phyloP scores from a whole-genome alignment of 2,888 invertebrate species.

The Synergus umbraculus region DNA sequence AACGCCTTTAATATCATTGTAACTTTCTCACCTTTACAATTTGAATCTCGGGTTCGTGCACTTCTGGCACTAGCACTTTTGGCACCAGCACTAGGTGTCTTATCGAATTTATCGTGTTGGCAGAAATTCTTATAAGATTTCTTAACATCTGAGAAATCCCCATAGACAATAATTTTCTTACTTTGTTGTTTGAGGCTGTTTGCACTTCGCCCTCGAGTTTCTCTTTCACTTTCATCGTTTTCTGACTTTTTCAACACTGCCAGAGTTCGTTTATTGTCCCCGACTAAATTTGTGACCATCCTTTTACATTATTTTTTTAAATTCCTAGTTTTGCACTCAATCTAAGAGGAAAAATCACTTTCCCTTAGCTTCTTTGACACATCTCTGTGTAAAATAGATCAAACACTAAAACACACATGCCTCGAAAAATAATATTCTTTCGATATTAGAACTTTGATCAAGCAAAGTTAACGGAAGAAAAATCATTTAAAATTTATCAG shows the following conservation, averaged over 20 bases:
- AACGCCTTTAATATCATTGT: too few species aligned
- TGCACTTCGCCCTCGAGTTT: slow-evolving; percentile 42
- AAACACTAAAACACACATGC: not conserved
- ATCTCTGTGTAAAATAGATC: not conserved
- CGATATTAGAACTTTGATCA: not conserved
- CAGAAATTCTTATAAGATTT: not conserved
- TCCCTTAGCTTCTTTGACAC: not conserved
- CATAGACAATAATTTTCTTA: not conserved
- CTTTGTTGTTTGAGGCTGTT: not conserved
- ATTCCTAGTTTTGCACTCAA: not conserved
- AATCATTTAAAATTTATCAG: not conserved
- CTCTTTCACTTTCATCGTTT: slow-evolving; percentile 43
- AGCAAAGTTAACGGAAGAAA: not conserved
- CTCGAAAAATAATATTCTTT: not conserved
- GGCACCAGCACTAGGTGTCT: not conserved
- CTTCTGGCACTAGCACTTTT: slow-evolving; percentile 32
- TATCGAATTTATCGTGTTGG: slow-evolving; percentile 7
- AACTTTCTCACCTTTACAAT: slow-evolving; percentile 6
- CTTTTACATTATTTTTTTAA: slow-evolving; percentile 59
- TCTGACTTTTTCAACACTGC: slow-evolving; percentile 51
- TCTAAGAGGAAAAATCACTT: not conserved
- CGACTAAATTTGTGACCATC: slow-evolving; percentile 63
- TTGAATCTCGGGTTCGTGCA: not conserved
- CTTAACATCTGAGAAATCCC: slow-evolving; percentile 5
- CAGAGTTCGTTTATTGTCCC: slow-evolving; percentile 55